phyloP scores from a whole-genome alignment of 1,140 invertebrate genomes.

The Drosophila chauvacae region DNA sequence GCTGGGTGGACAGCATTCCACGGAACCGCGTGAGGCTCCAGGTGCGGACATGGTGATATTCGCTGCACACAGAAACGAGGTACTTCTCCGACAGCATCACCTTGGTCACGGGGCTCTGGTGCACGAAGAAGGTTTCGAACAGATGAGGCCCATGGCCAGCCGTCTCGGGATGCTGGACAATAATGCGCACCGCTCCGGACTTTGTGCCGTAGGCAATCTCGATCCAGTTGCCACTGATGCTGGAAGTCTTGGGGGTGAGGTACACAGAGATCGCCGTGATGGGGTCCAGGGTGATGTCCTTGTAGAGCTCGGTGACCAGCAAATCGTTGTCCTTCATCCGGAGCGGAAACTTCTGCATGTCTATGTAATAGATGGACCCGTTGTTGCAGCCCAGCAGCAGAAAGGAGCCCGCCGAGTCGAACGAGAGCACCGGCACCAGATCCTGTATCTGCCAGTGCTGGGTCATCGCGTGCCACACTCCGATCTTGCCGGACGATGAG shows the following conservation, averaged over 20 bases:
- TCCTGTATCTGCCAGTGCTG: constrained; percentile 99
- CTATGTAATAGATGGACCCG: constrained; percentile 97
- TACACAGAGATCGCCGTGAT: constrained; percentile 99
- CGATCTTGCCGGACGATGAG: constrained; percentile 97
- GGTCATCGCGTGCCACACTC: constrained; percentile 99
- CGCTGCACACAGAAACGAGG: constrained; percentile 97
- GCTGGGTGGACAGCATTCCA: constrained; percentile 98
- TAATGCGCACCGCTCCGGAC: constrained; percentile 97
- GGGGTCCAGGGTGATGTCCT: constrained; percentile 96
- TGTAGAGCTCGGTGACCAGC: constrained; percentile 97
- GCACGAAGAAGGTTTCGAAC: constrained; percentile 99
- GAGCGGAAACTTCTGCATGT: constrained; percentile 99
- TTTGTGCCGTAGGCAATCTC: constrained; percentile 99
- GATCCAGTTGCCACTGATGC: constrained; percentile 98
- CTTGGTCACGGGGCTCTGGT: constrained; percentile 97
- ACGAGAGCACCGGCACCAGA: constrained; percentile 96
- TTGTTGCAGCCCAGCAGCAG: constrained; percentile 97
- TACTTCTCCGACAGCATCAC: constrained; percentile 98
- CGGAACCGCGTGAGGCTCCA: constrained; percentile 98
- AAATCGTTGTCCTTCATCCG: constrained; percentile 99
- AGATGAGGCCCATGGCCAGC: constrained; percentile 98
- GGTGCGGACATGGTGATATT: constrained; percentile 98
- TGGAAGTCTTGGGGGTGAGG: constrained; percentile 96
- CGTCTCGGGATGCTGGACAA: constrained; percentile 99
- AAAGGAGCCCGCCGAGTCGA: constrained; percentile 98